phyloP scores from a whole-genome alignment of 2,888 invertebrate genomes.

The Drosophila acutilabella region DNA sequence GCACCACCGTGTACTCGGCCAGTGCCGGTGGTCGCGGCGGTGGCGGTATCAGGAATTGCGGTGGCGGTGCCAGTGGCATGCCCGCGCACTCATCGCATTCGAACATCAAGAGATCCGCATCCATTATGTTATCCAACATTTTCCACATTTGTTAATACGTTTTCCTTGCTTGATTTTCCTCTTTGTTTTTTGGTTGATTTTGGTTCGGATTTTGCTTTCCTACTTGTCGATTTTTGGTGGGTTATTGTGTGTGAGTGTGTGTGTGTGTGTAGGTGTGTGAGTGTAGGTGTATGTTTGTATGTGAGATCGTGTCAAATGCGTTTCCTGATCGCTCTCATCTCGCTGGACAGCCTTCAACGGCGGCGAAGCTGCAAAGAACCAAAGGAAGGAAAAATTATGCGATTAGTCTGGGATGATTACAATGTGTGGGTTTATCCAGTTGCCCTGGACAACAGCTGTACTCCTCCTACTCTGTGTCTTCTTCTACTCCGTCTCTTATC shows the following conservation, averaged over 20 bases:
- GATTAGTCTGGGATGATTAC: slow-evolving; percentile 41
- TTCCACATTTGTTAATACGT: slow-evolving; percentile 83
- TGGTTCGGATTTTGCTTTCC: slow-evolving; percentile 18
- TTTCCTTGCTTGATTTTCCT: neutral
- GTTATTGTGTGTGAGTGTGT: slow-evolving; percentile 16
- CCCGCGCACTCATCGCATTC: slow-evolving; percentile 85
- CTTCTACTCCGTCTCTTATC: neutral
- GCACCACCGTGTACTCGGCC: slow-evolving; percentile 75
- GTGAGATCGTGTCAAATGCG: slow-evolving; percentile 73
- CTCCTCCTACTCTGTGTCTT: neutral
- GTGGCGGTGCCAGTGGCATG: slow-evolving; percentile 83
- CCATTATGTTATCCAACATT: slow-evolving; percentile 80
- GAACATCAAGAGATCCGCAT: slow-evolving; percentile 81
- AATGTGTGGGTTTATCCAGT: slow-evolving; percentile 18
- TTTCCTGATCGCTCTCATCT: slow-evolving; percentile 72
- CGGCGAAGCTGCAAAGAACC: slow-evolving; percentile 62
- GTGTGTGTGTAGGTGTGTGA: slow-evolving; percentile 22
- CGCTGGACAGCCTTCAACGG: slow-evolving; percentile 71
- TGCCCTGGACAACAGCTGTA: slow-evolving; percentile 50
- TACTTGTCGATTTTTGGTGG: neutral
- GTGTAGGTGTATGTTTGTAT: slow-evolving; percentile 28
- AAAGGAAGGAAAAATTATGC: slow-evolving; percentile 2
- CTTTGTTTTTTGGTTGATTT: slow-evolving; percentile 11
- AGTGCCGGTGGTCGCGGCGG: slow-evolving; percentile 84
- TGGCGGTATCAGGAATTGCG: slow-evolving; percentile 84